Evolutionary conservation across 2,797 vertebrate species (phyloP).

Genomic region (Fratercula arctica): DNA sequence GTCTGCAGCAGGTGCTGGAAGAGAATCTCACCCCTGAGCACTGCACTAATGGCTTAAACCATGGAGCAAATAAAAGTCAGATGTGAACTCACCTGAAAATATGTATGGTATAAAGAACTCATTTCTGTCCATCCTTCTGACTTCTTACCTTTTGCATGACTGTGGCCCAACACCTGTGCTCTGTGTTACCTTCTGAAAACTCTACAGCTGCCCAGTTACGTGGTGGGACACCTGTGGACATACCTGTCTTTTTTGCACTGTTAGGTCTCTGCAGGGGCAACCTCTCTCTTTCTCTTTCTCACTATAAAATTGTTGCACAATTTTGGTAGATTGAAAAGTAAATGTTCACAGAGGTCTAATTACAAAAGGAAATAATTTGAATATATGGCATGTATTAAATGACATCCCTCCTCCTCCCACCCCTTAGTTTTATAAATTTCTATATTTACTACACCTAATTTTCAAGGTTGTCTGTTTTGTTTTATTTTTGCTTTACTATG

Average conservation of each 20-base stretch:
- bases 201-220: background rate
- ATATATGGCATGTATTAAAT: background rate
- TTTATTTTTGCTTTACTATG: background rate
- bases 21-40: background rate
- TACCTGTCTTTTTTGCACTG: background rate
- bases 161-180: background rate
- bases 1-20: background rate
- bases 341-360: background rate
- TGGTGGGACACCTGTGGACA: background rate
- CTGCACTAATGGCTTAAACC: background rate
- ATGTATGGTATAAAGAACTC: background rate
- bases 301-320: background rate
- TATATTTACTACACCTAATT: background rate
- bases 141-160: background rate
- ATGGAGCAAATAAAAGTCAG: background rate
- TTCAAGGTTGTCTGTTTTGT: background rate
- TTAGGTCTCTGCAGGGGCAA: background rate
- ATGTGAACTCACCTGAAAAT: background rate
- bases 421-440: background rate
- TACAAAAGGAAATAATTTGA: background rate
- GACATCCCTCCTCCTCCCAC: background rate
- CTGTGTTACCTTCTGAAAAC: background rate
- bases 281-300: background rate
- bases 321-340: background rate
- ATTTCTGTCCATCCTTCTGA: background rate